Evolutionary conservation across 2,888 invertebrate genomes (phyloP).

Genomic region (Brenthis hecate): DNA sequence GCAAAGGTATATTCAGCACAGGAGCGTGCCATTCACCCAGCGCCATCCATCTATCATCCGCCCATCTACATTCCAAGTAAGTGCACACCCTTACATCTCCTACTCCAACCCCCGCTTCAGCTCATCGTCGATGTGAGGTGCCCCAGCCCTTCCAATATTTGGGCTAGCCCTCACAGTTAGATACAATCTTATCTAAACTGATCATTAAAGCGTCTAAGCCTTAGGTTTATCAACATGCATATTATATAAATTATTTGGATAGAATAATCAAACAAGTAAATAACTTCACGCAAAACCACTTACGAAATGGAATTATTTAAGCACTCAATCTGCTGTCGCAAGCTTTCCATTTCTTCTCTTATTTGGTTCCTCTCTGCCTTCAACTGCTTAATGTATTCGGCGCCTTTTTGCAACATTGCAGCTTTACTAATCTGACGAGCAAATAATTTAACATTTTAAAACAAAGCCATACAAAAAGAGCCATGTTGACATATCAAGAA

Average conservation of each 20-base stretch:
- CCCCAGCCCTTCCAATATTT: too few relatives aligned
- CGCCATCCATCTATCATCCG: too few relatives aligned
- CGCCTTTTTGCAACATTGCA: constrained; percentile 97
- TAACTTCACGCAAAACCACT: constrained; percentile 45
- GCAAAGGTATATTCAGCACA: too few relatives aligned
- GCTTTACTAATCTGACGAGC: constrained; percentile 91
- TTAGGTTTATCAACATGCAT: background rate
- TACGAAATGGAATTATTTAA: constrained; percentile 96
- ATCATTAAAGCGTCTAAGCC: background rate
- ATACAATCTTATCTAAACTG: background rate
- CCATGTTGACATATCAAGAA: too few relatives aligned
- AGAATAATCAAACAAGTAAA: background rate
- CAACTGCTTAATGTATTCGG: constrained; percentile 95
- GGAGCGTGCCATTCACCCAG: too few relatives aligned
- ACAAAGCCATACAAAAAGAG: too few relatives aligned
- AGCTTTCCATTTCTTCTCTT: constrained; percentile 93
- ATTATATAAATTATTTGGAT: background rate
- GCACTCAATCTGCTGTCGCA: constrained; percentile 94
- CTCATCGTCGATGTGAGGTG: too few relatives aligned
- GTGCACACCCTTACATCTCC: too few relatives aligned
- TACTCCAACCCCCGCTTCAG: too few relatives aligned
- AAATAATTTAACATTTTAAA: background rate
- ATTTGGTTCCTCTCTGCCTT: constrained; percentile 92
- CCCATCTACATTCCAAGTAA: too few relatives aligned
- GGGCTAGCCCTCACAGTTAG: too few relatives aligned